Base-by-base conservation (phyloP, 1,140 invertebrate genomes). In the Tigriopus japonicus region DNA sequence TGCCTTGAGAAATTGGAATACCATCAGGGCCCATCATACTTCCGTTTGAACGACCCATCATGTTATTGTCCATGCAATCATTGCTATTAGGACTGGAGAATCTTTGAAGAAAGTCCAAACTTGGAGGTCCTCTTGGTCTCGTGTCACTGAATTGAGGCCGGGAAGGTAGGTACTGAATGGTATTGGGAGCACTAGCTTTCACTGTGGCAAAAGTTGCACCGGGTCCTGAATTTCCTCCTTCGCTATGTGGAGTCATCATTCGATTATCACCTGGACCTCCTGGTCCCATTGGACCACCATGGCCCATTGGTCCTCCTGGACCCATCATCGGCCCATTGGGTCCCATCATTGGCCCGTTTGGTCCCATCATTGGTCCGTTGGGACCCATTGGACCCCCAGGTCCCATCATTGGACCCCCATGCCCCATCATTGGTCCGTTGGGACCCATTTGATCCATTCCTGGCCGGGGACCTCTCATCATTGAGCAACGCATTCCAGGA, bases 121-220 rank as follows among this genome's bases (percentile, higher is more conserved):
- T 90, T 6, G 89, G 88, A 1, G 86, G 86, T n/a, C 83, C 82
- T 56, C 85, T 76, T 9, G 80, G 76, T 42, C 65, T 76, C 64
- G 76, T 75, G 41, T 80, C 74, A 41, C 75, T 73, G 64, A 82
- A 77, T 67, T 87, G 86, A 12, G 86, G 82, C 72, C 87, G 78
- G 42, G 89, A 87, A 23, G 92, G 92, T 69, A 96, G 80, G 76
- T 97, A 97, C 74, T 96, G 92, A 68, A 97, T 96, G 13, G 92
- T 96, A 71, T 96, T 96, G 0, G 92, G 92, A 1, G 91, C 91
- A 73, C 85, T 93, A 1, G 91, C 85, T 74, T 95, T 95, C 23
- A 96, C 91, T 24, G 59, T 61, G 52, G 59, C 43, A 42, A 61
- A 61, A 5, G 59, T 61, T 28, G 23, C 24, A 53, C 51, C 23